These are phyloP conservation scores for Chrysolina haemoptera DNA, from an alignment of 2,888 invertebrate species.

Conservation along the genomic window DNA sequence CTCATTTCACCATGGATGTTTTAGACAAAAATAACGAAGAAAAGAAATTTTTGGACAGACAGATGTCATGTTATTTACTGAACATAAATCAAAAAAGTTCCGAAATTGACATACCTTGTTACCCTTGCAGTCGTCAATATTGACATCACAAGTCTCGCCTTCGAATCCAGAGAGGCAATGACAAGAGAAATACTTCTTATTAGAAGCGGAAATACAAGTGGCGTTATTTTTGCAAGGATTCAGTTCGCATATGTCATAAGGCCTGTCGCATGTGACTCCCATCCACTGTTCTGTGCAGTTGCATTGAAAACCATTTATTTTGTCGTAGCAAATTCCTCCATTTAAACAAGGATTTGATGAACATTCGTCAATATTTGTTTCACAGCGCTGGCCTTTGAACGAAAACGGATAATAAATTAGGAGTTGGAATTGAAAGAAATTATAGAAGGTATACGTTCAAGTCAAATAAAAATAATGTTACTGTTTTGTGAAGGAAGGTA, in stretches of 20 bases:
- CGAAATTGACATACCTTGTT: constrained; percentile 55
- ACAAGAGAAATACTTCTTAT: constrained; percentile 74
- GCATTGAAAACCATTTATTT: constrained; percentile 72
- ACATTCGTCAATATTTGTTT: constrained; percentile 72
- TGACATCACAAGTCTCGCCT: constrained; percentile 76
- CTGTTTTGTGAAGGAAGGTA: no score
- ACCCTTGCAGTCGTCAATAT: constrained; percentile 78
- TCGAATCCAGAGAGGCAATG: constrained; percentile 78
- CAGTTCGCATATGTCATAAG: constrained; percentile 73
- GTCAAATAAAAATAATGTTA: no score
- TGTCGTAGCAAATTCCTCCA: constrained; percentile 72
- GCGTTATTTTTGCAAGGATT: constrained; percentile 78
- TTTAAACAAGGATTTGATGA: constrained; percentile 72
- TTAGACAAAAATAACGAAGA: no score
- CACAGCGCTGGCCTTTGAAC: constrained; percentile 65
- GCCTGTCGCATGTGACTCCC: constrained; percentile 74
- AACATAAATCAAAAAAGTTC: no score
- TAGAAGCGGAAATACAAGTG: constrained; percentile 72
- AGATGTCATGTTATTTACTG: no score
- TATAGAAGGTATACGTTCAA: no score
- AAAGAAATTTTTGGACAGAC: no score
- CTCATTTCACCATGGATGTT: no score
- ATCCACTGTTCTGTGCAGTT: constrained; percentile 74
- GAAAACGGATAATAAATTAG: neutral
- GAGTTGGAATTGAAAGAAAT: neutral